These are phyloP conservation scores for Eolophus roseicapilla DNA, from an alignment of 2,113 vertebrate species.

Conservation along the genomic window DNA sequence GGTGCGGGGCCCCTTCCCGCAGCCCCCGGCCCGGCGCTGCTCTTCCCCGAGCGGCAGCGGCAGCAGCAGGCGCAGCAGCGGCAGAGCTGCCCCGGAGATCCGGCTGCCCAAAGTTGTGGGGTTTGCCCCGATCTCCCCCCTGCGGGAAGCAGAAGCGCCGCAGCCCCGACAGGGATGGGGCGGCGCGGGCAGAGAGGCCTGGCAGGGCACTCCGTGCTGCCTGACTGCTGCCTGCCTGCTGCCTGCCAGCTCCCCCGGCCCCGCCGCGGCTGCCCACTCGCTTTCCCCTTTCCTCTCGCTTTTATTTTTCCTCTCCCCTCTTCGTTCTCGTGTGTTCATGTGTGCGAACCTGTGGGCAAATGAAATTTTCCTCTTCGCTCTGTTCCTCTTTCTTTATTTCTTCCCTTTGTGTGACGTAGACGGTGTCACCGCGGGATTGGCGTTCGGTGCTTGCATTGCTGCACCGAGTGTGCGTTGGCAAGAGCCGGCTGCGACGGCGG, in stretches of 20 bases:
- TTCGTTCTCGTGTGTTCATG: not conserved
- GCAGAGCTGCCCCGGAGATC: not conserved
- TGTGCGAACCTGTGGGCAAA: not conserved
- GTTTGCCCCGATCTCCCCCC: not conserved
- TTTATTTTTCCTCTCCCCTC: not conserved
- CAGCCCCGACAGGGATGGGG: not conserved
- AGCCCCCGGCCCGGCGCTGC: not conserved
- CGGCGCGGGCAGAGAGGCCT: not conserved
- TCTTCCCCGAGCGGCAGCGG: not conserved
- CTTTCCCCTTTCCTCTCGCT: not conserved
- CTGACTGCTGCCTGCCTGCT: not conserved
- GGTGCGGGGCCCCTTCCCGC: not conserved
- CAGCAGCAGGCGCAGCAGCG: not conserved
- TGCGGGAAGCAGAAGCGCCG: not conserved
- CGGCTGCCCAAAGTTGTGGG: not conserved
- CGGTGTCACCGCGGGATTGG: constrained; percentile 9
- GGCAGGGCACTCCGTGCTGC: not conserved
- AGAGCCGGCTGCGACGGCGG: fast-evolving
- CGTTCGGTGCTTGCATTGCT: not conserved
- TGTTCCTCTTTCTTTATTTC: constrained; percentile 33
- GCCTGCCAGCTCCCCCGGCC: not conserved
- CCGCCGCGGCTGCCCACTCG: not conserved
- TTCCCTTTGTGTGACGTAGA: constrained; percentile 49
- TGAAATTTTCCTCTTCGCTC: constrained; percentile 24
- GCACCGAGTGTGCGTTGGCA: not conserved